Evolutionary conservation across 2,888 invertebrate species (phyloP), one percentile per base, ranked within the genome.

Genomic region (Frankliniella intonsa): DNA sequence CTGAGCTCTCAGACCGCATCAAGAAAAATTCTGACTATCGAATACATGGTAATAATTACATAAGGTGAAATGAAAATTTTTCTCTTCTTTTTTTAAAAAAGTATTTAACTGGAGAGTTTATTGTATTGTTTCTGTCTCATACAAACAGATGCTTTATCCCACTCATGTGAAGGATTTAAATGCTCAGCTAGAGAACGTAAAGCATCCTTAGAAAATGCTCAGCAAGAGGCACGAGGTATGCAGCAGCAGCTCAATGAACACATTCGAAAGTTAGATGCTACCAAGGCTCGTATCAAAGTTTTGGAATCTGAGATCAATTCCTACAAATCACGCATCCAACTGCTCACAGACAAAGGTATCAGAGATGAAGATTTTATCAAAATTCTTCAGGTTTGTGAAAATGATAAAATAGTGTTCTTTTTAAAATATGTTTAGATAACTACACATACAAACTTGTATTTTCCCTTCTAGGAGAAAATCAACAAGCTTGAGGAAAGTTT

Each of bases 201-300:
- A 82, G 81, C 80, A 55, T 19, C 65, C n/a, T 80, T 82, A 9
- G 83, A 83, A 69, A 50, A n/a, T 62, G 62, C 81, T 12, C 62
- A 25, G 27, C 51, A 81, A 62, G 50, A 51, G 27, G 25, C 62
- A 22, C 3, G 62, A n/a, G 14, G 1, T 62, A n/a, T 25, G 9
- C 25, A 51, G 27, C 51, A 62, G 25, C 55, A 81, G 22, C 51
- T 81, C 14, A 84, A 84, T 7, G 83, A 83, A 22, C 79, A 83
- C 12, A 65, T 79, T 50, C 79, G 83, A 83, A 94, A 92, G 86
- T 86, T 92, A 1, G 92, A 93, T n/a, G 92, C 91, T 0, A 88
- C 91, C 0, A 92, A 90, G 86, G 93, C 93, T 51, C 90, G 95
- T 84, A 91, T 92, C 83, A 91, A 91, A 86, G 93, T 92, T 81